phyloP scores from a whole-genome alignment of 2,888 invertebrate genomes.

The Dynastes maya region DNA sequence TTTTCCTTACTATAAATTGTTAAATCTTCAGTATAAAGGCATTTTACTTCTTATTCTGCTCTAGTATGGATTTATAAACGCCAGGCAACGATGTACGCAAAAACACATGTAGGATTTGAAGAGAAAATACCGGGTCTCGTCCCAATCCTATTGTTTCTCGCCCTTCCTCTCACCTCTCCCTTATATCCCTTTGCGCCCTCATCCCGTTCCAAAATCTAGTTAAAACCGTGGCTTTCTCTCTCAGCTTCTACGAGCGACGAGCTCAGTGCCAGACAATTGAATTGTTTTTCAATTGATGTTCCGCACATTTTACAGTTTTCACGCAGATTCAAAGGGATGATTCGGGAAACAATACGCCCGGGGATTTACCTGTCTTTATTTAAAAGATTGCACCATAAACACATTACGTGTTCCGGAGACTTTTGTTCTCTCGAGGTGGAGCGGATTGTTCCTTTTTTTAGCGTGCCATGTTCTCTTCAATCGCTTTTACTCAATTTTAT shows the following conservation, averaged over 20 bases:
- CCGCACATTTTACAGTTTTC: slow-evolving; percentile 57
- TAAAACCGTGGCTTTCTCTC: slow-evolving; percentile 54
- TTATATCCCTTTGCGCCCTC: slow-evolving; percentile 17
- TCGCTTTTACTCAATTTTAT: slow-evolving; percentile 27
- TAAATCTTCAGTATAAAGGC: too few species aligned
- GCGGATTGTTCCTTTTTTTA: background rate
- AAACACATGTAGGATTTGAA: slow-evolving; percentile 8
- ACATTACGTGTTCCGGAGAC: slow-evolving; percentile 55
- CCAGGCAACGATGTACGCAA: background rate
- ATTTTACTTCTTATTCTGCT: too few species aligned
- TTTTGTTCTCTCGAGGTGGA: slow-evolving; percentile 22
- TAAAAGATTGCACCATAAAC: slow-evolving; percentile 59
- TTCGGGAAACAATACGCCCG: slow-evolving; percentile 57
- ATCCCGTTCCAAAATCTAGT: slow-evolving; percentile 46
- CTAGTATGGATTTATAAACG: background rate
- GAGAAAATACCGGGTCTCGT: background rate
- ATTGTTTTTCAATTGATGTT: slow-evolving; percentile 59
- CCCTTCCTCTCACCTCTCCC: background rate
- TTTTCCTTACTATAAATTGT: background rate
- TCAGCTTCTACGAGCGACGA: slow-evolving; percentile 25
- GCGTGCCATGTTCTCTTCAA: background rate
- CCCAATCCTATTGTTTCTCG: background rate
- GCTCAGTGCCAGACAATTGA: slow-evolving; percentile 56
- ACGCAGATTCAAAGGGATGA: slow-evolving; percentile 57
- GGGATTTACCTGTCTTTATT: slow-evolving; percentile 60